Evolutionary conservation across 2,113 vertebrate genomes (phyloP).

Genomic region (Tychaedon coryphoeus): DNA sequence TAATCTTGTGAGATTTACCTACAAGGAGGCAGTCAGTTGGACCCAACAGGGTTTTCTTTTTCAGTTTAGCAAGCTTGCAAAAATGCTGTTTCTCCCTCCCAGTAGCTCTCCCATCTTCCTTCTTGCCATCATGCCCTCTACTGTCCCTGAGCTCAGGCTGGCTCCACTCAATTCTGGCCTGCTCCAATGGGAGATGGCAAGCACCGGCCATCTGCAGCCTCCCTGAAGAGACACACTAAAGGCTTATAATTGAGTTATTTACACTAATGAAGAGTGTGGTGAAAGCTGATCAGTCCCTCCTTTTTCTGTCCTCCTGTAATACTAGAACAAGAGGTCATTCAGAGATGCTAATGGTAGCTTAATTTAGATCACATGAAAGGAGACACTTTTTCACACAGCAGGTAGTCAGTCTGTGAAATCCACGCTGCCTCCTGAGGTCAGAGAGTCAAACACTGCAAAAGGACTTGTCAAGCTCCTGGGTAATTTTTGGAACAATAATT

Average conservation of each 20-base stretch:
- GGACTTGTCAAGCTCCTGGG: conserved; percentile 10
- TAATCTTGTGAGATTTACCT: conserved; percentile 25
- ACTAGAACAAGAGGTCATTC: conserved; percentile 63
- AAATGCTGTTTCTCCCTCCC: background rate
- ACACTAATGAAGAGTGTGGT: conserved; percentile 38
- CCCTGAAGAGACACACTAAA: background rate
- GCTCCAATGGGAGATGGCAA: background rate
- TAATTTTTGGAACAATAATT: background rate
- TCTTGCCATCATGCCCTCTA: background rate
- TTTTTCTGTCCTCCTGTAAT: conserved; percentile 41
- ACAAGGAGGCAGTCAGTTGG: background rate
- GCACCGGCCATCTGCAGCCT: background rate
- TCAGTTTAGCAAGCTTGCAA: background rate
- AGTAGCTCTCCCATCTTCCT: background rate
- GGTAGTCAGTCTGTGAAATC: conserved; percentile 60
- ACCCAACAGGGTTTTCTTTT: background rate
- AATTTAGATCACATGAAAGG: conserved; percentile 66
- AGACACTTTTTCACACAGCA: conserved; percentile 57
- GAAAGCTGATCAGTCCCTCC: conserved; percentile 48
- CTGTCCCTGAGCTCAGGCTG: background rate
- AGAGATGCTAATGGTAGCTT: conserved; percentile 64
- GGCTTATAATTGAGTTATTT: conserved; percentile 52
- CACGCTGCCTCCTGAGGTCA: conserved; percentile 53
- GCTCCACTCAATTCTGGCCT: fast-evolving
- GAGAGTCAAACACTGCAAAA: conserved; percentile 5